Evolutionary conservation across 1,140 invertebrate species (phyloP).

Genomic region (Panonychus citri): DNA sequence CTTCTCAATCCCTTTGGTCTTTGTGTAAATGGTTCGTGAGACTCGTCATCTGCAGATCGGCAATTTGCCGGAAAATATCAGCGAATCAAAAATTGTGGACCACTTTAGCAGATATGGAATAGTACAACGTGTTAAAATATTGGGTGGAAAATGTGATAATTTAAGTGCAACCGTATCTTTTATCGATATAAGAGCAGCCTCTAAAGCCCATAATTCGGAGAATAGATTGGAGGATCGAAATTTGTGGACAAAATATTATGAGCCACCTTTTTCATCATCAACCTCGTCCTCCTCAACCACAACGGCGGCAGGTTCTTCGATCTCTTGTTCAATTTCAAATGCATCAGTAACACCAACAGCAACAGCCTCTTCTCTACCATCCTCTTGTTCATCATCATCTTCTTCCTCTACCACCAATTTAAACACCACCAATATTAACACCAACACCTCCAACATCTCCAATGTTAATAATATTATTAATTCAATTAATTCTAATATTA

Average conservation of each 20-base stretch:
- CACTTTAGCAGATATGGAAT: constrained; percentile 94
- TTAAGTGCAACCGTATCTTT: constrained; percentile 63
- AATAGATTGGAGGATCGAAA: constrained; percentile 58
- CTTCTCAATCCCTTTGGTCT: too few species aligned
- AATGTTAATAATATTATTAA: too few species aligned
- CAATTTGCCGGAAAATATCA: constrained; percentile 97
- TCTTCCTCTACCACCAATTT: too few species aligned
- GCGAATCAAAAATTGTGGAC: constrained; percentile 77
- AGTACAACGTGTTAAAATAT: constrained; percentile 80
- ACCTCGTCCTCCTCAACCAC: constrained; percentile 20
- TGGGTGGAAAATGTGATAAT: constrained; percentile 23
- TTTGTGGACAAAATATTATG: constrained; percentile 76
- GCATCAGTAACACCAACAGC: too few species aligned
- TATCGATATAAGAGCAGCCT: constrained; percentile 86
- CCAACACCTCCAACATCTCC: too few species aligned
- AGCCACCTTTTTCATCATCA: constrained; percentile 32
- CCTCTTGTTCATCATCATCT: too few species aligned
- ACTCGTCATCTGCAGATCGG: constrained; percentile 98
- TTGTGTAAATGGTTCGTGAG: constrained; percentile 88
- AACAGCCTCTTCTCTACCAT: too few species aligned
- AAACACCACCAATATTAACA: too few species aligned
- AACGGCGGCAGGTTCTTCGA: too few species aligned
- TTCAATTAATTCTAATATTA: too few species aligned
- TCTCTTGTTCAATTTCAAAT: too few species aligned
- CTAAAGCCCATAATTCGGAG: constrained; percentile 69